A percentile compares a stretch with the other conserved stretches of the same genome.
Evolutionary conservation across 2,888 invertebrate species (phyloP).

Genomic region (Sminthurides aquaticus): DNA sequence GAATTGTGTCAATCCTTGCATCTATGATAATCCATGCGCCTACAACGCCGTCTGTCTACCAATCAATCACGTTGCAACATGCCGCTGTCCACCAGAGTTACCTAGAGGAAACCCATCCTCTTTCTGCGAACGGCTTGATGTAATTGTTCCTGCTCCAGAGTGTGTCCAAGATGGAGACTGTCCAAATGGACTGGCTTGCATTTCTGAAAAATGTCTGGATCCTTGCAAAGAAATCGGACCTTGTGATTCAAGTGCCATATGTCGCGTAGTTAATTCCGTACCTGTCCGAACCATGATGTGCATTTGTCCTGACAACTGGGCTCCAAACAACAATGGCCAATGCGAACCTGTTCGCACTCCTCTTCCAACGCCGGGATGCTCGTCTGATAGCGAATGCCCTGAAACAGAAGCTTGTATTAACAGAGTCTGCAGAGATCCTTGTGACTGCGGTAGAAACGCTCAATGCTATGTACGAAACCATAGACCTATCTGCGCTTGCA

Average conservation of each 20-base stretch:
- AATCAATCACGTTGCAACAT: constrained; percentile 70
- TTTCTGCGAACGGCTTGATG: constrained; percentile 48
- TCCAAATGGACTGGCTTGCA: constrained; percentile 70
- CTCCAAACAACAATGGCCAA: constrained; percentile 69
- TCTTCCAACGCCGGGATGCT: constrained; percentile 49
- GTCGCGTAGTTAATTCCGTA: constrained; percentile 73
- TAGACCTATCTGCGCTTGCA: constrained; percentile 77
- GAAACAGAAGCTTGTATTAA: constrained; percentile 75
- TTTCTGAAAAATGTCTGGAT: constrained; percentile 67
- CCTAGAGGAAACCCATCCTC: constrained; percentile 73
- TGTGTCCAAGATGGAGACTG: constrained; percentile 73
- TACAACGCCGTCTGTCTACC: constrained; percentile 73
- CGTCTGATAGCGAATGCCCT: constrained; percentile 67
- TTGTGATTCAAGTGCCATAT: constrained; percentile 65
- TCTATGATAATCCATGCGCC: constrained; percentile 64
- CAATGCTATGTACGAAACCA: constrained; percentile 74
- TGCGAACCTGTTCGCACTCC: constrained; percentile 57
- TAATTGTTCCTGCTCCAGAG: constrained; percentile 52
- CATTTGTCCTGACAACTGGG: constrained; percentile 76
- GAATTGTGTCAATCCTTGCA: constrained; percentile 72
- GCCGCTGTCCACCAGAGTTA: constrained; percentile 71
- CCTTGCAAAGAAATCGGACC: constrained; percentile 70
- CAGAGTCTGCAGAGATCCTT: constrained; percentile 76
- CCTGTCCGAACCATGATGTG: constrained; percentile 83
- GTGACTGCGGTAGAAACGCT: constrained; percentile 71